Evolutionary conservation across 2,888 invertebrate genomes (phyloP), one percentile per base, ranked within the genome.

Genomic region (Mythimna albipuncta): DNA sequence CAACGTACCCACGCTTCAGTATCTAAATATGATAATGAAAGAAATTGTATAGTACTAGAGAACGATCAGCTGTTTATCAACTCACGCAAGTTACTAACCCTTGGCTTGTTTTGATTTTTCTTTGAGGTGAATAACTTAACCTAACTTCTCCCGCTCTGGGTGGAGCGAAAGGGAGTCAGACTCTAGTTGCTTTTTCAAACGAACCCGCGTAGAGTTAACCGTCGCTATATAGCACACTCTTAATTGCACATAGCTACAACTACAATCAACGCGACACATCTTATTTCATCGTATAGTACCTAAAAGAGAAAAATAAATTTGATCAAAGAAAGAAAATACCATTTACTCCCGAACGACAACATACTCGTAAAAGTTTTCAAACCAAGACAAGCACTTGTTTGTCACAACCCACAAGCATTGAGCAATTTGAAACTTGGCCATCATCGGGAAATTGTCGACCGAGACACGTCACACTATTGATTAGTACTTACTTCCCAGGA

Each of bases 391-490:
- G 63, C 38, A 50, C 41, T 58, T 81, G 55, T 71, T 72, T 67
- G 10, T 62, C 32, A 50, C 47, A 66, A 68, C 6, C 16, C 62
- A n/a, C 64, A n/a, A 2, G 16, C 52, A 64, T 70, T 32, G 44
- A 63, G 26, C 57, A n/a, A 68, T 77, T 68, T n/a, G 16, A 50
- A 66, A 47, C 55, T 58, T 61, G 19, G 21, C 50, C 59, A 21
- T 66, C 63, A 72, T 70, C 47, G 32, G 26, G 16, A 63, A 59
- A 68, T 63, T 21, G 57, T 68, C 32, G 10, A 32, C 58, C 58
- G 52, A 69, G 61, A 41, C 69, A 65, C 73, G 62, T 72, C 58
- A 55, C 57, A 58, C 35, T 78, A 81, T 81, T 67, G 82, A 81
- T 81, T 78, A 74, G 66, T 61, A 72, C 78, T 74, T 69, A 66